Conservation (phyloP, 2,888 invertebrate genomes). For the Prosopocoilus inquinatus region DNA sequence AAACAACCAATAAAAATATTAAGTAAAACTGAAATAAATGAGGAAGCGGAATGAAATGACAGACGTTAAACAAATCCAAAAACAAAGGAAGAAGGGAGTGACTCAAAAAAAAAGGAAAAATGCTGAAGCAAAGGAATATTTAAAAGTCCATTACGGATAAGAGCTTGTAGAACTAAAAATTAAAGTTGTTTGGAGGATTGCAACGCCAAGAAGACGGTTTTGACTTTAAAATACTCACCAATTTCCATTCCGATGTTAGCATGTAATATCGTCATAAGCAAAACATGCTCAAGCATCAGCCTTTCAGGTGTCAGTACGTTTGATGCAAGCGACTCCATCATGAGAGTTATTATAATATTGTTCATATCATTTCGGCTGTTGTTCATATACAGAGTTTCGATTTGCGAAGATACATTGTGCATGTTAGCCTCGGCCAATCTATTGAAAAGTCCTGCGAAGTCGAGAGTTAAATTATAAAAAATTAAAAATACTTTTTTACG, state of each 20-base stretch:
- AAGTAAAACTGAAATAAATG: too few relatives aligned
- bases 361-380: constrained; percentile 85
- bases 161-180: too few relatives aligned
- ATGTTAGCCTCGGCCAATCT: constrained; percentile 85
- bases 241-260: constrained; percentile 90
- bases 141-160: too few relatives aligned
- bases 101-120: too few relatives aligned
- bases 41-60: too few relatives aligned
- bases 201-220: too few relatives aligned
- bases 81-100: too few relatives aligned
- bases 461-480: not conserved
- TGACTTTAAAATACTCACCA: constrained; percentile 55
- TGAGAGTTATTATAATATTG: constrained; percentile 66
- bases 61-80: too few relatives aligned
- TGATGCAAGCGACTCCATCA: constrained; percentile 67
- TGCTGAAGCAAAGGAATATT: too few relatives aligned
- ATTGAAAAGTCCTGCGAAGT: constrained; percentile 67
- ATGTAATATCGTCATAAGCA: constrained; percentile 80
- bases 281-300: constrained; percentile 79
- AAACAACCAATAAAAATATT: constrained; percentile 23
- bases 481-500: not conserved
- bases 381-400: constrained; percentile 76
- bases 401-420: constrained; percentile 73
- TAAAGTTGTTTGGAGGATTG: too few relatives aligned
- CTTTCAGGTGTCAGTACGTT: constrained; percentile 66